Base-by-base conservation (phyloP, 2,888 invertebrate species). In the Ellobium chinense region DNA sequence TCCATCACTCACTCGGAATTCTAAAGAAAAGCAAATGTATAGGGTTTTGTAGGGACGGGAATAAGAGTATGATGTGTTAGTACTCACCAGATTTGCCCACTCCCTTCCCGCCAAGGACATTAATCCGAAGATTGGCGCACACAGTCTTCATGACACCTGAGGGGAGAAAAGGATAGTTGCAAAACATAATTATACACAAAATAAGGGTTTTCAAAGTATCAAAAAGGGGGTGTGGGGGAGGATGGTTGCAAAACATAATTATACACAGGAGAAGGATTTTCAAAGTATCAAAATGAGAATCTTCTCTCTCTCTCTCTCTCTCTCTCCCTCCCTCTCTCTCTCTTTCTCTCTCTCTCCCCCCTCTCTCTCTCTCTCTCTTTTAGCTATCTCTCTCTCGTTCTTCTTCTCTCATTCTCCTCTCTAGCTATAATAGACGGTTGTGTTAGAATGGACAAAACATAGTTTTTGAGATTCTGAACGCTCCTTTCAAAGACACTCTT, bases 51-150 rank as follows among this genome's bases (percentile, higher is more conserved):
- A n/a, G n/a, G n/a, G n/a, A n/a, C n/a, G n/a, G n/a, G n/a, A n/a
- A n/a, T n/a, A n/a, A n/a, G n/a, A n/a, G n/a, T n/a, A n/a, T n/a
- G n/a, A n/a, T n/a, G n/a, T n/a, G n/a, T n/a, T n/a, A n/a, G n/a
- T n/a, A 54, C 84, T 74, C 82, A 88, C 89, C 89, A 75, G 89
- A 89, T 85, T 89, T 89, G 21, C 89, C 89, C 1, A 87, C 87
- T 18, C 84, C 82, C 34, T 81, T 72, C 21, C 85, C 84, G 31
- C 89, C 89, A 24, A 89, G 85, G 14, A 88, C 85, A 21, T 86
- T 85, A 4, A 88, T 83, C 34, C 85, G 83, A 31, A 89, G 77
- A 29, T 85, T 82, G 18, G 87, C 80, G 80, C 85, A 39, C 54
- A 73, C 63, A 4, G 82, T 75, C 70, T 85, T 85, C 85, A 85